These are phyloP conservation scores for Drosophila kambysellisi DNA, from an alignment of 2,888 invertebrate species.

Conservation along the genomic window DNA sequence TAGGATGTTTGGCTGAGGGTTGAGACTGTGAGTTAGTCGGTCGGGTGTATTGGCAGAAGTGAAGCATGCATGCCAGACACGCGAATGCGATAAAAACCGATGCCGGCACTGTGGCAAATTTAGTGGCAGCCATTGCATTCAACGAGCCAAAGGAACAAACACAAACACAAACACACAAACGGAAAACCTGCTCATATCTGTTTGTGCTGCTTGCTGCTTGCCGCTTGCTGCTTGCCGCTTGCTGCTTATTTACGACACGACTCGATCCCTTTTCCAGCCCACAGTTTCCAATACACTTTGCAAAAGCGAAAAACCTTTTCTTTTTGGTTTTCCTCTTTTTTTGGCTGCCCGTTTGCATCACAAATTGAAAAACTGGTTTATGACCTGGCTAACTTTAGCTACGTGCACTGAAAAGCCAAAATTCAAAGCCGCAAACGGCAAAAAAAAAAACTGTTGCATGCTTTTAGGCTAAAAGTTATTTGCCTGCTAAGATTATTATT, in stretches of 20 bases:
- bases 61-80: slow-evolving; percentile 76
- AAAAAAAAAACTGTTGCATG: slow-evolving; percentile 66
- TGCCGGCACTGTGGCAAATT: slow-evolving; percentile 50
- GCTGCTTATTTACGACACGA: slow-evolving; percentile 68
- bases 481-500: slow-evolving; percentile 35
- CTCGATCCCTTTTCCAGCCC: slow-evolving; percentile 13
- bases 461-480: slow-evolving; percentile 70
- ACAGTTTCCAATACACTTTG: slow-evolving; percentile 60
- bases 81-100: slow-evolving; percentile 72
- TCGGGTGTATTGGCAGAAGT: slow-evolving; percentile 51
- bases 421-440: not conserved
- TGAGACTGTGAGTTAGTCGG: slow-evolving; percentile 2
- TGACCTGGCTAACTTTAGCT: slow-evolving; percentile 75
- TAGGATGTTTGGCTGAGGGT: slow-evolving; percentile 2
- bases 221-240: slow-evolving; percentile 45
- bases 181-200: slow-evolving; percentile 18
- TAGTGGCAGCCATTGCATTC: slow-evolving; percentile 56
- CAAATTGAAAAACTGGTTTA: slow-evolving; percentile 75
- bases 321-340: not conserved
- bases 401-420: slow-evolving; percentile 67
- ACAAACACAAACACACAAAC: not conserved
- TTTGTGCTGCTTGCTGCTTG: slow-evolving; percentile 12
- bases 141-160: slow-evolving; percentile 24
- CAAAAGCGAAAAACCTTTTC: slow-evolving; percentile 38
- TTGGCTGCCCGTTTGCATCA: slow-evolving; percentile 50